Evolutionary conservation across 2,797 vertebrate species (phyloP).

Genomic region (Poeciliopsis infans): DNA sequence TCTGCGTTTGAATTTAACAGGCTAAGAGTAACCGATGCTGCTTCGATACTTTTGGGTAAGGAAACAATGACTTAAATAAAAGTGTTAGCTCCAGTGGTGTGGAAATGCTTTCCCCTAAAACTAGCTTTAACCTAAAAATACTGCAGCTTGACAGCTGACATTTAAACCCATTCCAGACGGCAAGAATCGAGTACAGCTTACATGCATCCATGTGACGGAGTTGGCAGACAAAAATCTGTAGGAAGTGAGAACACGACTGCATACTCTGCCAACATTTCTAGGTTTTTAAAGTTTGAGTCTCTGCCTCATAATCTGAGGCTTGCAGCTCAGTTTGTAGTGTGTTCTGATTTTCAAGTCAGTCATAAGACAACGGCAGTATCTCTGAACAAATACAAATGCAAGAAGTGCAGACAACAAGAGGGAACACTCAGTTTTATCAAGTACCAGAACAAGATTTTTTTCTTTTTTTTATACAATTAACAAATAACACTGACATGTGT

Average conservation of each 20-base stretch:
- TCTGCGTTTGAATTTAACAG: slow-evolving; percentile 33
- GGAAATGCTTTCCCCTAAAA: slow-evolving; percentile 20
- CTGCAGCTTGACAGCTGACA: slow-evolving; percentile 55
- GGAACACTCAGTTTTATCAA: slow-evolving; percentile 43
- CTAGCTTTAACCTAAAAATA: slow-evolving; percentile 24
- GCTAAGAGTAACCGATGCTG: slow-evolving; percentile 19
- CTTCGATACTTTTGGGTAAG: slow-evolving; percentile 21
- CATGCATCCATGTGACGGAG: slow-evolving; percentile 26
- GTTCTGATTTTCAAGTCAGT: neutral
- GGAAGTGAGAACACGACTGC: slow-evolving; percentile 40
- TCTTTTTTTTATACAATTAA: slow-evolving; percentile 22
- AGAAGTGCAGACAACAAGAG: slow-evolving; percentile 33
- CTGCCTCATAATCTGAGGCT: slow-evolving; percentile 1
- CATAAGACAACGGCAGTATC: slow-evolving; percentile 24
- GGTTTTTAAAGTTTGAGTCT: slow-evolving; percentile 21
- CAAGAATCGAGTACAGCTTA: slow-evolving; percentile 33
- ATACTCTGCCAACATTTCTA: slow-evolving; percentile 10
- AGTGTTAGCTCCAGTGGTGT: slow-evolving; percentile 19
- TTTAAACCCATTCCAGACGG: slow-evolving; percentile 56
- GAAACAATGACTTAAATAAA: neutral
- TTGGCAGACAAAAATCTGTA: slow-evolving; percentile 24
- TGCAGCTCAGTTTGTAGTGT: neutral
- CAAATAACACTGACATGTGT: slow-evolving; percentile 36
- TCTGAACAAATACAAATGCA: slow-evolving; percentile 31
- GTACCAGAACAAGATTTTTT: slow-evolving; percentile 45